phyloP scores from a whole-genome alignment of 2,888 invertebrate genomes.

The Agrochola lychnidis region DNA sequence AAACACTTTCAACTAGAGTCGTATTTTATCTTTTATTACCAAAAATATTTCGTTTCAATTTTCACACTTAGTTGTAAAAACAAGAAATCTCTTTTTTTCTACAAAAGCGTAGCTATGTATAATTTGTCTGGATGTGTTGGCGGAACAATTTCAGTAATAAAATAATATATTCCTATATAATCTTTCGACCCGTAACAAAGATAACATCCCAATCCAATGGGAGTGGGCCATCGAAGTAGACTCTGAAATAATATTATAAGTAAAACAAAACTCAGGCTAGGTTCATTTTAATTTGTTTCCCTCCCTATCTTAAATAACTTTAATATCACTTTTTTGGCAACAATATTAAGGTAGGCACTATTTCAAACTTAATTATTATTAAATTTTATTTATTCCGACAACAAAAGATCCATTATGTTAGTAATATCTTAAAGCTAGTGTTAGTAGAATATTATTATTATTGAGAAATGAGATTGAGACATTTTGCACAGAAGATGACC shows the following conservation, averaged over 20 bases:
- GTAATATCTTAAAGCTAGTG: no score
- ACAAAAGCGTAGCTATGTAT: background rate
- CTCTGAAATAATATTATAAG: background rate
- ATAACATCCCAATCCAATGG: background rate
- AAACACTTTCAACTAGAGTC: slow-evolving; percentile 32
- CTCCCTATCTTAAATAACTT: background rate
- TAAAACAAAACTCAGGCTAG: background rate
- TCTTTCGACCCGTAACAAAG: background rate
- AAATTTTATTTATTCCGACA: no score
- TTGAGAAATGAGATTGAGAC: no score
- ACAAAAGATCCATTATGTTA: no score
- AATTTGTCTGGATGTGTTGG: background rate
- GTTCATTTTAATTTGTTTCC: slow-evolving; percentile 8
- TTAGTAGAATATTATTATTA: no score
- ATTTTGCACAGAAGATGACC: no score
- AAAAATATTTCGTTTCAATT: slow-evolving; percentile 28
- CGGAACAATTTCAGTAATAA: slow-evolving; percentile 1
- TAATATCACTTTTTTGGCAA: slow-evolving; percentile 8
- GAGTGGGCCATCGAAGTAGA: no score
- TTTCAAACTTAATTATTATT: slow-evolving; percentile 35
- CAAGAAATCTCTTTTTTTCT: slow-evolving; percentile 22
- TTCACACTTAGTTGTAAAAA: slow-evolving; percentile 29
- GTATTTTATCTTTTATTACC: slow-evolving; percentile 48
- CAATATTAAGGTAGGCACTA: background rate
- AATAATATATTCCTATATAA: slow-evolving; percentile 7